Evolutionary conservation across 2,888 invertebrate genomes (phyloP).

Genomic region (Agrilus mali): DNA sequence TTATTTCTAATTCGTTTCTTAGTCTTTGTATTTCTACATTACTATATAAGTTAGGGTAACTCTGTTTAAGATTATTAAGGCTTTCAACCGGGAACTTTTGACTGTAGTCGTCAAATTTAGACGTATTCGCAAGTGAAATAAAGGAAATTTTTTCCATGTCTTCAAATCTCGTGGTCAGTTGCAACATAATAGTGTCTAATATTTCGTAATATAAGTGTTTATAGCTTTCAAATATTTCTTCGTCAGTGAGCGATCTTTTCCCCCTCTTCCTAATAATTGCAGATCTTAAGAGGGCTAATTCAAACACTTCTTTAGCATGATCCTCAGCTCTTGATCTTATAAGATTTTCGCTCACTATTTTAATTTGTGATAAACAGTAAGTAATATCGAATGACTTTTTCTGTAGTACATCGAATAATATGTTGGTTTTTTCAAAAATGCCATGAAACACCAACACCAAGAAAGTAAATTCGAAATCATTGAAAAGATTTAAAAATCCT

Average conservation of each 20-base stretch:
- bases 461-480: constrained; percentile 15
- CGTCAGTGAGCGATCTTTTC: background rate
- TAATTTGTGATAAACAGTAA: constrained; percentile 12
- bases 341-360: no score
- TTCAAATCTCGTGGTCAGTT: background rate
- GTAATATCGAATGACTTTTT: constrained; percentile 13
- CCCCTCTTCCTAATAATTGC: no score
- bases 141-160: background rate
- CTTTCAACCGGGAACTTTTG: background rate
- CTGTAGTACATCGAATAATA: constrained; percentile 11
- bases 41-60: constrained; percentile 5
- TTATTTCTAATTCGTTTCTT: constrained; percentile 4
- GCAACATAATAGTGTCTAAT: background rate
- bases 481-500: constrained; percentile 13
- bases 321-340: constrained; percentile 2
- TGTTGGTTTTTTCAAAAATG: constrained; percentile 12
- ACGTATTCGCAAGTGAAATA: background rate
- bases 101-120: background rate
- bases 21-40: constrained; percentile 1
- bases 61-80: background rate
- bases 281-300: no score
- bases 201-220: constrained; percentile 4
- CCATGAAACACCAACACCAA: constrained; percentile 12
- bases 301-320: no score
- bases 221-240: constrained; percentile 2